These are phyloP conservation scores for Sialis fuliginosa DNA, from an alignment of 2,888 invertebrate species.

Conservation along the genomic window DNA sequence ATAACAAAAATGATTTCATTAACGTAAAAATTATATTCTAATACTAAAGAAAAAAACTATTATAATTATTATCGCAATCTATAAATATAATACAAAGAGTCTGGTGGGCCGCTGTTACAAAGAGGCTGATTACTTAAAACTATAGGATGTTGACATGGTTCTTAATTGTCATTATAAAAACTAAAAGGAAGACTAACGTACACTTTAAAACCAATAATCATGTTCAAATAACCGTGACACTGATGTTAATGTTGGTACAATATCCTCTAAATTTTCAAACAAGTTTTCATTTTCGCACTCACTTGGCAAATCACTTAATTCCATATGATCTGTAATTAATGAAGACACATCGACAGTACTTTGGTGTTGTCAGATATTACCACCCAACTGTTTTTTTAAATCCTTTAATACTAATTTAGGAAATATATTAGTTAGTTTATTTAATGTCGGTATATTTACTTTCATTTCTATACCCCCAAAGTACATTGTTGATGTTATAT, in stretches of 20 bases:
- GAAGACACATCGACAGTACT: neutral
- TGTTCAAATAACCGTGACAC: constrained; percentile 9
- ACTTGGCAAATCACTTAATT: neutral
- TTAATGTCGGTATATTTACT: constrained; percentile 30
- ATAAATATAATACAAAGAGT: too few species aligned
- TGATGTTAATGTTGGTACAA: constrained; percentile 11
- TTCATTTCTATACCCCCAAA: constrained; percentile 31
- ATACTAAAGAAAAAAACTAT: too few species aligned
- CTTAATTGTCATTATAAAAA: too few species aligned
- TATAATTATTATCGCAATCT: too few species aligned
- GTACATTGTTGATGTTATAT: constrained; percentile 32
- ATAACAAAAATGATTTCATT: too few species aligned
- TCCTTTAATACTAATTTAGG: constrained; percentile 30
- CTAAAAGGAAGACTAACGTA: too few species aligned
- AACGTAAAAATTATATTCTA: too few species aligned
- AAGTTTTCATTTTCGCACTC: constrained; percentile 10
- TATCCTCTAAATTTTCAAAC: constrained; percentile 14
- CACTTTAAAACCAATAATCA: constrained; percentile 12
- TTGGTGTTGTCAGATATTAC: neutral
- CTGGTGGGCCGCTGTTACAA: too few species aligned
- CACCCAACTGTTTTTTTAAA: constrained; percentile 8
- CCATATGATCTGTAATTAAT: too few species aligned
- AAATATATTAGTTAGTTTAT: constrained; percentile 31
- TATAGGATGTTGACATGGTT: too few species aligned
- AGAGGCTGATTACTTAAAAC: too few species aligned